These are phyloP conservation scores for Acipenser ruthenus DNA, from an alignment of 2,797 vertebrate genomes.

Conservation along the genomic window DNA sequence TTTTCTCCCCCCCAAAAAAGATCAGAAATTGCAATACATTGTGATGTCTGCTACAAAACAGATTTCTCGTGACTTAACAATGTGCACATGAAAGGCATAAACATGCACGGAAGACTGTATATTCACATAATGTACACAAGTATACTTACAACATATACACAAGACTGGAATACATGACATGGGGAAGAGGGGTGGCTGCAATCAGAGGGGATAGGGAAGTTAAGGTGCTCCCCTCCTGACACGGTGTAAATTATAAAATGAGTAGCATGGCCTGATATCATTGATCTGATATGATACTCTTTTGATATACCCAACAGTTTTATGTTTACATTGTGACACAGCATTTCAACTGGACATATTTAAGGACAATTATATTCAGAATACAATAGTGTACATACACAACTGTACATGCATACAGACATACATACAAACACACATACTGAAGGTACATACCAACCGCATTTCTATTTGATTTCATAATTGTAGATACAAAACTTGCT, in stretches of 20 bases:
- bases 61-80: background rate
- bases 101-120: conserved; percentile 4
- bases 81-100: conserved; percentile 1
- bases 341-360: background rate
- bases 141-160: background rate
- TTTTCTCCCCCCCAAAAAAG: background rate
- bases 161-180: background rate
- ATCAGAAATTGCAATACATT: background rate
- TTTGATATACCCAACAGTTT: background rate
- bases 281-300: background rate
- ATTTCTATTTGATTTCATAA: background rate
- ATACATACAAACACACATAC: background rate
- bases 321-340: background rate
- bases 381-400: background rate
- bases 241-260: background rate
- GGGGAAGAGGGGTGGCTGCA: background rate
- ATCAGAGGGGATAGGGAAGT: background rate
- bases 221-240: too few relatives aligned
- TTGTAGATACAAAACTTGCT: conserved; percentile 18
- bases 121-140: conserved; percentile 4
- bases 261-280: background rate
- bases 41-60: conserved; percentile 3
- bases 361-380: conserved; percentile 2
- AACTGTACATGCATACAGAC: background rate
- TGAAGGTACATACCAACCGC: background rate